Conservation (phyloP, 2,797 vertebrate species). For the Alcedo atthis region DNA sequence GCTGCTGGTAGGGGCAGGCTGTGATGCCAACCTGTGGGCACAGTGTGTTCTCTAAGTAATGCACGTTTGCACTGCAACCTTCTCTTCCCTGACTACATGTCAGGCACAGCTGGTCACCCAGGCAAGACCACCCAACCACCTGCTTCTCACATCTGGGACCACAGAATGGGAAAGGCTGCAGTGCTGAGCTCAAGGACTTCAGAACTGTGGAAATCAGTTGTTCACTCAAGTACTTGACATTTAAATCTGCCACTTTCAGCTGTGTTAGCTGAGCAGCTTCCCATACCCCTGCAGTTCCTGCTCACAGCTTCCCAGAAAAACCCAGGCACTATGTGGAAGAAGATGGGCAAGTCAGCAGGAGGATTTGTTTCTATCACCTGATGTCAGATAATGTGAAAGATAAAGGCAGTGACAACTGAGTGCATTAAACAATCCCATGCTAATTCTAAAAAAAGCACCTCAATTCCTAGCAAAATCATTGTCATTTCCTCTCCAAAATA, state of each 20-base stretch:
- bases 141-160: conserved; percentile 29
- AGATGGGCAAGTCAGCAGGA: background rate
- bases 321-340: background rate
- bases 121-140: background rate
- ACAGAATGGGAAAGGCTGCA: background rate
- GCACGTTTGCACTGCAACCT: background rate
- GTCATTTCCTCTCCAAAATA: background rate
- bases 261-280: background rate
- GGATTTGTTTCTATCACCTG: background rate
- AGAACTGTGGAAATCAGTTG: background rate
- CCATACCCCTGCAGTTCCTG: background rate
- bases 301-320: background rate
- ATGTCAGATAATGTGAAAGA: background rate
- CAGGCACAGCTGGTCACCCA: background rate
- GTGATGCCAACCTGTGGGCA: background rate
- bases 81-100: background rate
- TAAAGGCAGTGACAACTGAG: background rate
- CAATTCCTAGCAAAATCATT: background rate
- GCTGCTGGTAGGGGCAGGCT: background rate
- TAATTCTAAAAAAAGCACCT: background rate
- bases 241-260: background rate
- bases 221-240: background rate
- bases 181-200: background rate
- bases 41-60: background rate
- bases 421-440: background rate